These are phyloP conservation scores for Thalassophryne amazonica DNA, from an alignment of 2,797 vertebrate genomes.

Conservation along the genomic window DNA sequence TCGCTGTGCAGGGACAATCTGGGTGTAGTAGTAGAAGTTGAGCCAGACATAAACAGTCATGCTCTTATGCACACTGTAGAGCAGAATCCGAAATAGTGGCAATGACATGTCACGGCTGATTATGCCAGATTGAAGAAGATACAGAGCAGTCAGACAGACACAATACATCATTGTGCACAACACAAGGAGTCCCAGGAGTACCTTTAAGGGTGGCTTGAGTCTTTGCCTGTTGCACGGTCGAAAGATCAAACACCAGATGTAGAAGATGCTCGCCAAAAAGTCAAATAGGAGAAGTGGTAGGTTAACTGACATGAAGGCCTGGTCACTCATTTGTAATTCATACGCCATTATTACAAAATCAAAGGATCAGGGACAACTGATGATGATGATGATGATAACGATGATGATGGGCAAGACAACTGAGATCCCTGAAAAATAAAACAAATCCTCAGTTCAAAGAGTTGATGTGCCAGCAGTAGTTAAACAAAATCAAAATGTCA, in stretches of 20 bases:
- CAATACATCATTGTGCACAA: slow-evolving; percentile 11
- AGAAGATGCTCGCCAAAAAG: slow-evolving; percentile 42
- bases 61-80: slow-evolving; percentile 5
- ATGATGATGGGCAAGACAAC: too few species aligned
- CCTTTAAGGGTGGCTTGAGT: slow-evolving; percentile 48
- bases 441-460: too few species aligned
- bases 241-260: slow-evolving; percentile 35
- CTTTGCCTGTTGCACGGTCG: not conserved
- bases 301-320: too few species aligned
- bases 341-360: too few species aligned
- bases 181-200: slow-evolving; percentile 34
- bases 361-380: too few species aligned
- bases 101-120: rapidly evolving
- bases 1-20: slow-evolving; percentile 46
- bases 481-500: too few species aligned
- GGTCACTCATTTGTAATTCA: too few species aligned
- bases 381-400: too few species aligned
- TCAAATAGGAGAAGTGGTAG: too few species aligned
- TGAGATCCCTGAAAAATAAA: too few species aligned
- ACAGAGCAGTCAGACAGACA: not conserved
- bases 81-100: rapidly evolving
- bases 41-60: slow-evolving; percentile 39
- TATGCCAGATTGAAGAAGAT: rapidly evolving
- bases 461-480: too few species aligned
- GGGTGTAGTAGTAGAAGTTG: slow-evolving; percentile 51